Conservation (phyloP, 2,113 vertebrate genomes). For the Apeltes quadracus region DNA sequence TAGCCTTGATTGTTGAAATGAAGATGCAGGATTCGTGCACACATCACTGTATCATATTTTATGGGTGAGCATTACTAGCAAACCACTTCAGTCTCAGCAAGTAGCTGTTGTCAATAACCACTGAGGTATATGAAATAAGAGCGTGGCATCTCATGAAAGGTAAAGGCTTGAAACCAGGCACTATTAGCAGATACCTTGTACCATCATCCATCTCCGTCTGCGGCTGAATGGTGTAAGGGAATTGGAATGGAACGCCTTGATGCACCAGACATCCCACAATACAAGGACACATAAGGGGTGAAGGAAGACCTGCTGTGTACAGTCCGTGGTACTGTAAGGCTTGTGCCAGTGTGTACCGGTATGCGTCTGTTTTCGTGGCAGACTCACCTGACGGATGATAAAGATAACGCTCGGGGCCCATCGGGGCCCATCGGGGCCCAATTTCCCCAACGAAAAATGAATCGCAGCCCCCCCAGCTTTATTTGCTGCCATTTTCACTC, state of each 20-base stretch:
- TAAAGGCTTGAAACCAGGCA: constrained; percentile 1
- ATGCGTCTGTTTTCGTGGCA: constrained; percentile 16
- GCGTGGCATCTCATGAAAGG: constrained; percentile 3
- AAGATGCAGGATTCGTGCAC: background rate
- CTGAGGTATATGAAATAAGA: constrained; percentile 1
- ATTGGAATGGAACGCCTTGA: constrained; percentile 21
- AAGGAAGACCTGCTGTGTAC: constrained; percentile 1
- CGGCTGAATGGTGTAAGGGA: background rate
- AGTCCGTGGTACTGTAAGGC: background rate
- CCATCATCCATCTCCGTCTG: constrained; percentile 43
- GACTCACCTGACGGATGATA: constrained; percentile 61
- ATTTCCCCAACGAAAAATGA: constrained; percentile 73
- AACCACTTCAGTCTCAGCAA: constrained; percentile 16
- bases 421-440: constrained; percentile 47
- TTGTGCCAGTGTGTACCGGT: constrained; percentile 5
- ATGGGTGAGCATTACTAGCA: constrained; percentile 27
- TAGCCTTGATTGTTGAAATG: background rate
- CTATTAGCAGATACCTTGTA: constrained; percentile 23
- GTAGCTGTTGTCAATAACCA: constrained; percentile 15
- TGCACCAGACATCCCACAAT: constrained; percentile 4
- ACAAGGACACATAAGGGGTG: constrained; percentile 4
- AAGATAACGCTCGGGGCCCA: constrained; percentile 20
- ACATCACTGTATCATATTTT: background rate
- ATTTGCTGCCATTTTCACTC: constrained; percentile 74
- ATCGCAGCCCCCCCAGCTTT: constrained; percentile 65